Percentiles rank a stretch among this genome's conserved stretches.
phyloP scores from a whole-genome alignment of 2,113 vertebrate species.

The Oxyura jamaicensis region DNA sequence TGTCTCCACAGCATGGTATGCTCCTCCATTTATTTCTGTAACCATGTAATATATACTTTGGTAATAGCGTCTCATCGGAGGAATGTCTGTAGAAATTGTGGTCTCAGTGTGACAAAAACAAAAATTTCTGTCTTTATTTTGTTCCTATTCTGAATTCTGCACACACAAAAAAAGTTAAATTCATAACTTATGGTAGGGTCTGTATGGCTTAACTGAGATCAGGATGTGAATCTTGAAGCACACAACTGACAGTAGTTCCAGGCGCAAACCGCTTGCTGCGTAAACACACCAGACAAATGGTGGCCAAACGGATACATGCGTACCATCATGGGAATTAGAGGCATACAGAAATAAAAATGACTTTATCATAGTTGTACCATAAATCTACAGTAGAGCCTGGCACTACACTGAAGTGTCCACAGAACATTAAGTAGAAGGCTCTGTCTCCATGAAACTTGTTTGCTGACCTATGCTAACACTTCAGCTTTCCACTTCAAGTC shows the following conservation, averaged over 20 bases:
- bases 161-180: background rate
- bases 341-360: background rate
- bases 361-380: background rate
- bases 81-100: slow-evolving; percentile 49
- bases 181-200: background rate
- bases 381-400: background rate
- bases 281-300: background rate
- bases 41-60: slow-evolving; percentile 3
- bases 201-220: background rate
- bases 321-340: background rate
- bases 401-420: background rate
- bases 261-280: background rate
- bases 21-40: background rate
- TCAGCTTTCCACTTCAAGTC: background rate
- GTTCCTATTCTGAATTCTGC: slow-evolving; percentile 15
- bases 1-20: background rate
- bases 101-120: slow-evolving; percentile 26
- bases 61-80: background rate
- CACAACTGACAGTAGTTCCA: background rate
- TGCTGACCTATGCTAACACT: background rate
- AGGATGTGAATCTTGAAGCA: background rate
- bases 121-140: background rate
- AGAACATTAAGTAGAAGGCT: background rate
- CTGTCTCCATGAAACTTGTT: background rate
- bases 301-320: background rate